Percentiles rank a stretch among this genome's conserved stretches.
phyloP scores from a whole-genome alignment of 2,797 vertebrate species.

The Gorsachius magnificus region DNA sequence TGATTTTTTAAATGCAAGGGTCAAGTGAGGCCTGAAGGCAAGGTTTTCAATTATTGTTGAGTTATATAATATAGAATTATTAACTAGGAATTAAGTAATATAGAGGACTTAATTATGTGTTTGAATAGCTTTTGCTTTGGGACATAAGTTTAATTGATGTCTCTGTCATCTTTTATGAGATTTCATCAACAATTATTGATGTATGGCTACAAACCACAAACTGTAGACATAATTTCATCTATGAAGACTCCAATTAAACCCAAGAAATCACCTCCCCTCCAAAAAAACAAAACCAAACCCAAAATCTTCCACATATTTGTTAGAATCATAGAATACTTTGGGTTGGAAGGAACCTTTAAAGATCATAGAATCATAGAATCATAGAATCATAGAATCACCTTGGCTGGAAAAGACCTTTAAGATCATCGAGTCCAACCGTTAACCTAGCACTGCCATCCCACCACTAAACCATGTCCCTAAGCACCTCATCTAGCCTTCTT shows the following conservation, averaged over 20 bases:
- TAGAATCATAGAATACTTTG: not conserved
- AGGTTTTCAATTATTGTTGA: not conserved
- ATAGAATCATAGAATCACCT: no score
- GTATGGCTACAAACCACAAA: not conserved
- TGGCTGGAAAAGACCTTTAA: no score
- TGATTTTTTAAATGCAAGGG: not conserved
- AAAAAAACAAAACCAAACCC: not conserved
- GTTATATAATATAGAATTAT: not conserved
- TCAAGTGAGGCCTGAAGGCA: not conserved
- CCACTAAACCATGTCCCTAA: no score
- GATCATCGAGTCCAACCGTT: no score
- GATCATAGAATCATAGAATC: no score
- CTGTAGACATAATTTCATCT: not conserved
- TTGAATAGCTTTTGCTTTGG: not conserved
- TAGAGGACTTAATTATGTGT: not conserved
- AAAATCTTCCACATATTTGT: not conserved
- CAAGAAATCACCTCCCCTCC: not conserved
- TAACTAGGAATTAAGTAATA: not conserved
- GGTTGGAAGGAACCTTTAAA: not conserved
- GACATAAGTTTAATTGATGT: not conserved
- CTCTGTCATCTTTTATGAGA: not conserved
- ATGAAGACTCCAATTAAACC: not conserved
- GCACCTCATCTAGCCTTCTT: no score
- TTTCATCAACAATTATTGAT: not conserved
- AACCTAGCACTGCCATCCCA: no score